Conservation (phyloP, 2,888 invertebrate genomes). For the Leucoma salicis region DNA sequence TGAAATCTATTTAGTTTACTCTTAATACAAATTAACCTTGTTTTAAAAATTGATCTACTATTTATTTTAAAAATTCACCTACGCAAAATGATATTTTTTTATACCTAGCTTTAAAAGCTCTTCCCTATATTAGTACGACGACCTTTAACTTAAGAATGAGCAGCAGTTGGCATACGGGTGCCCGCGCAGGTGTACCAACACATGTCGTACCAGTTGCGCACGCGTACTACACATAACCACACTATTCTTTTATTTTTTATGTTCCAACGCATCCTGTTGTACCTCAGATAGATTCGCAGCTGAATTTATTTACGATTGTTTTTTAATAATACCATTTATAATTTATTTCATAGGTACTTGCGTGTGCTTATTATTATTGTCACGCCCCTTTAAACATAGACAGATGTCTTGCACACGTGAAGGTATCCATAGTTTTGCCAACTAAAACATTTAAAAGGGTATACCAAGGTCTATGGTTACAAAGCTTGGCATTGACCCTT, state of each 20-base stretch:
- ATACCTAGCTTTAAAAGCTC: too few species aligned
- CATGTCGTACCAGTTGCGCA: slow-evolving; percentile 33
- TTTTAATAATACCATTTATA: too few species aligned
- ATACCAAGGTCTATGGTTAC: too few species aligned
- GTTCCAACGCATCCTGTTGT: slow-evolving; percentile 24
- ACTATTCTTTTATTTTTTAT: slow-evolving; percentile 23
- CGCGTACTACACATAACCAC: slow-evolving; percentile 27
- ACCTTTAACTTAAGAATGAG: slow-evolving; percentile 26
- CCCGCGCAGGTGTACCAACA: slow-evolving; percentile 39
- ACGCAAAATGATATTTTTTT: too few species aligned
- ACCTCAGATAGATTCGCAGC: slow-evolving; percentile 14
- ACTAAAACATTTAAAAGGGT: slow-evolving; percentile 3
- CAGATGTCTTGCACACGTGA: slow-evolving; percentile 18
- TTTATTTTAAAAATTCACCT: too few species aligned
- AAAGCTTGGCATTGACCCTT: too few species aligned
- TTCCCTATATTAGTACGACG: slow-evolving; percentile 2
- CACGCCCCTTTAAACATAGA: too few species aligned
- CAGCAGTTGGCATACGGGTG: slow-evolving; percentile 39
- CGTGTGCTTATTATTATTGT: too few species aligned
- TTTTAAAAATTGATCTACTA: too few species aligned
- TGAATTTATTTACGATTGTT: slow-evolving; percentile 11
- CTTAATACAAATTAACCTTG: too few species aligned
- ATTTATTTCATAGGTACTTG: too few species aligned
- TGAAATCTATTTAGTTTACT: too few species aligned
- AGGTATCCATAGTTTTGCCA: slow-evolving; percentile 7